Conservation (phyloP, 1,140 invertebrate genomes). For the Lepidotrigona ventralis region DNA sequence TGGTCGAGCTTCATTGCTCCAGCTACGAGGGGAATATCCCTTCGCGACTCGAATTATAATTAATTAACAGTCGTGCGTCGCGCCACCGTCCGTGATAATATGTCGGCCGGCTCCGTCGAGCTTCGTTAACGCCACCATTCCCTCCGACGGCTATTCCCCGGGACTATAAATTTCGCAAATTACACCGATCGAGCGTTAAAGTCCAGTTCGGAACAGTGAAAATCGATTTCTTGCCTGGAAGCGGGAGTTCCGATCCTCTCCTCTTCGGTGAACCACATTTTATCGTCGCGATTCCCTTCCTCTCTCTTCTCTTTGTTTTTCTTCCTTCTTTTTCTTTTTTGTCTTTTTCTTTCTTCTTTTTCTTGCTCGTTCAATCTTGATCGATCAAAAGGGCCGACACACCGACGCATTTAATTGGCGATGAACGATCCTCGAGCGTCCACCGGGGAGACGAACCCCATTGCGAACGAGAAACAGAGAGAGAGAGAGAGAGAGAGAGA, state of each 20-base stretch:
- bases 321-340: too few relatives aligned
- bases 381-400: constrained; percentile 43
- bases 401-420: constrained; percentile 50
- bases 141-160: constrained; percentile 11
- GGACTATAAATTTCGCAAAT: constrained; percentile 67
- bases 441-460: background rate
- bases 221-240: constrained; percentile 32
- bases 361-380: background rate
- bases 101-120: constrained; percentile 34
- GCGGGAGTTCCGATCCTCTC: background rate
- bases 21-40: background rate
- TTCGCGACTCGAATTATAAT: constrained; percentile 51
- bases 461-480: background rate
- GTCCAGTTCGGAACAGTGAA: constrained; percentile 10
- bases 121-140: constrained; percentile 60
- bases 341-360: too few relatives aligned
- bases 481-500: background rate
- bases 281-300: background rate
- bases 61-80: constrained; percentile 52
- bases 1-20: background rate
- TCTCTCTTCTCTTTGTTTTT: too few relatives aligned
- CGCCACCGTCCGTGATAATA: constrained; percentile 28
- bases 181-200: constrained; percentile 64
- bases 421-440: constrained; percentile 2
- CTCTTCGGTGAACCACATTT: background rate